Conservation (phyloP, 2,888 invertebrate species). For the Drosophila quasianomalipes region DNA sequence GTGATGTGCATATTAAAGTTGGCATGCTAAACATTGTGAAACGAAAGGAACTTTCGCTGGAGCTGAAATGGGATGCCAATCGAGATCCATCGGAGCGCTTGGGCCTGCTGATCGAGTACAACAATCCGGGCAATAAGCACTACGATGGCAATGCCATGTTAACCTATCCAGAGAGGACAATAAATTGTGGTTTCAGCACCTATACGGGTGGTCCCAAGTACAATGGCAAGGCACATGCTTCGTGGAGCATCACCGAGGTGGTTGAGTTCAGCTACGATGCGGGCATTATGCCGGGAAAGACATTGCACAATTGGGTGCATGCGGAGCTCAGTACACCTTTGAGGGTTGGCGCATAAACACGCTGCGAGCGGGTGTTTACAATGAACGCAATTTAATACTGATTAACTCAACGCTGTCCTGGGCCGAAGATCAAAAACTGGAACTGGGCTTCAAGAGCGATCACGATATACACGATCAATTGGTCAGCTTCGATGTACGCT, state of each 20-base stretch:
- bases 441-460: slow-evolving; percentile 87
- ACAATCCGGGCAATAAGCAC: slow-evolving; percentile 88
- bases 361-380: slow-evolving; percentile 86
- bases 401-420: slow-evolving; percentile 87
- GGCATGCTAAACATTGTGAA: slow-evolving; percentile 88
- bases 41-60: slow-evolving; percentile 89
- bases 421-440: slow-evolving; percentile 88
- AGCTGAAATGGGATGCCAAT: slow-evolving; percentile 94
- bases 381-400: slow-evolving; percentile 86
- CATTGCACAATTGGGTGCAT: slow-evolving; percentile 82
- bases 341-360: slow-evolving; percentile 87
- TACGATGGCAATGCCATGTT: slow-evolving; percentile 88
- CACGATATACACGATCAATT: slow-evolving; percentile 85
- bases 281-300: slow-evolving; percentile 77
- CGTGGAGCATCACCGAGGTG: slow-evolving; percentile 90
- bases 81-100: slow-evolving; percentile 90
- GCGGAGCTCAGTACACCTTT: slow-evolving; percentile 87
- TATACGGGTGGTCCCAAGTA: slow-evolving; percentile 83
- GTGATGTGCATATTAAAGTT: slow-evolving; percentile 90
- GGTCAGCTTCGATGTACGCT: slow-evolving; percentile 86
- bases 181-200: slow-evolving; percentile 89
- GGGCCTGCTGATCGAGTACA: slow-evolving; percentile 87
- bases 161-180: slow-evolving; percentile 91
- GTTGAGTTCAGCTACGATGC: slow-evolving; percentile 85
- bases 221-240: slow-evolving; percentile 87